Conservation (phyloP, 2,797 vertebrate species). For the Cetoscarus ocellatus region DNA sequence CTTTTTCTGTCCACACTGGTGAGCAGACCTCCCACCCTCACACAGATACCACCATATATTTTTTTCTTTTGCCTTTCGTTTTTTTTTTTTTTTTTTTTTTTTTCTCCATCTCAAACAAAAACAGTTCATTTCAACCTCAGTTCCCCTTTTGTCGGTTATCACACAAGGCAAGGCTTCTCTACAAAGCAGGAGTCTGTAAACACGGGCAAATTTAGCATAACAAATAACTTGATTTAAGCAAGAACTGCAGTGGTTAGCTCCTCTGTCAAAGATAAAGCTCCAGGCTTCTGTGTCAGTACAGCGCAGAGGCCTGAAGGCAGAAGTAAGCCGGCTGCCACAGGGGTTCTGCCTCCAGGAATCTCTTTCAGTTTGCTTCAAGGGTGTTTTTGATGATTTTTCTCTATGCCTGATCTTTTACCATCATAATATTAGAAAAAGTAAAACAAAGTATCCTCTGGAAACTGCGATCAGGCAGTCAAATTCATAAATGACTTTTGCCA, state of each 20-base stretch:
- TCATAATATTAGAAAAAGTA: constrained; percentile 22
- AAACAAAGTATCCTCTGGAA: constrained; percentile 9
- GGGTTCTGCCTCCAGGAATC: constrained; percentile 69
- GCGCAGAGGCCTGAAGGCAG: constrained; percentile 70
- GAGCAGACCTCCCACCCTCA: constrained; percentile 44
- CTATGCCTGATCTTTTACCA: constrained; percentile 8
- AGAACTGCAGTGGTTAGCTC: constrained; percentile 53
- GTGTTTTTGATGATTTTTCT: constrained; percentile 23
- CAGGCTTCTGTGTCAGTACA: constrained; percentile 66
- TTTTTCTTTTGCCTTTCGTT: not conserved
- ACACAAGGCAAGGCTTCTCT: constrained; percentile 17
- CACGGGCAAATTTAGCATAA: constrained; percentile 48
- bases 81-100: not conserved
- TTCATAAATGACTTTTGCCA: not conserved
- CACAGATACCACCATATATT: constrained; percentile 1
- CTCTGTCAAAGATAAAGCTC: constrained; percentile 68
- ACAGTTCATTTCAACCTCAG: constrained; percentile 2
- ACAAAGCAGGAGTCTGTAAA: constrained; percentile 35
- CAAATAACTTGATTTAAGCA: constrained; percentile 69
- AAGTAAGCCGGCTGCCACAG: constrained; percentile 59
- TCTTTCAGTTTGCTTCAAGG: constrained; percentile 56
- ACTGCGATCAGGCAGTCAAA: constrained; percentile 3
- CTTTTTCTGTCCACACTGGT: constrained; percentile 84
- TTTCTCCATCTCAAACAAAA: constrained; percentile 10
- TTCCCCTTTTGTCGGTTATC: constrained; percentile 28